Evolutionary conservation across 2,888 invertebrate species (phyloP).

Genomic region (Oscheius sp.): DNA sequence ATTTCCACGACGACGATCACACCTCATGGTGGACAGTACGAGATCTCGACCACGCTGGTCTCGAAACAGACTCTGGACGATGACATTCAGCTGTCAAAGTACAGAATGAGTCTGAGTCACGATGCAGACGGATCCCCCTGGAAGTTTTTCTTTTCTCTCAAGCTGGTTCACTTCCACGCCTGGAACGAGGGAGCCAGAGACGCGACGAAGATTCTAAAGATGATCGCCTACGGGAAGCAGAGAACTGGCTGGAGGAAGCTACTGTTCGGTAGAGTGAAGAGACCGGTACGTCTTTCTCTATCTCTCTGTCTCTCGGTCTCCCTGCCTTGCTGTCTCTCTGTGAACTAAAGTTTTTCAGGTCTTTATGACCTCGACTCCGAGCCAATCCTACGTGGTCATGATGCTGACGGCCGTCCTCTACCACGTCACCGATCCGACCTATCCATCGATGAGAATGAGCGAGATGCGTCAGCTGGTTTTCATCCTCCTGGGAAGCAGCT

Average conservation of each 20-base stretch:
- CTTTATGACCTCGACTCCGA: not conserved
- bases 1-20: not conserved
- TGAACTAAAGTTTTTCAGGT: not conserved
- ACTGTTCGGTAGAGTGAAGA: too few species aligned
- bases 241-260: not conserved
- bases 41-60: not conserved
- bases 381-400: slow-evolving; percentile 11
- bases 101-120: not conserved
- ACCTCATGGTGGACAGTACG: not conserved
- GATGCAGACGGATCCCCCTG: not conserved
- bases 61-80: not conserved
- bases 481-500: not conserved
- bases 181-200: slow-evolving; percentile 10
- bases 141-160: not conserved
- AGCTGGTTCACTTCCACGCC: slow-evolving; percentile 7
- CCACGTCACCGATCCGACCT: not conserved
- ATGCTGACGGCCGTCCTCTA: slow-evolving; percentile 16
- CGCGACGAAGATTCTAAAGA: not conserved
- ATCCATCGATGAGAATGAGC: not conserved
- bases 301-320: not conserved
- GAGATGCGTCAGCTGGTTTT: slow-evolving; percentile 6
- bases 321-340: not conserved
- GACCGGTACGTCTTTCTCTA: not conserved
- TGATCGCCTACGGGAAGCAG: slow-evolving; percentile 5
- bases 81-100: not conserved